Percentiles rank a stretch among this genome's conserved stretches.
These are phyloP conservation scores for Leiothrix lutea DNA, from an alignment of 2,113 vertebrate genomes.

Conservation along the genomic window DNA sequence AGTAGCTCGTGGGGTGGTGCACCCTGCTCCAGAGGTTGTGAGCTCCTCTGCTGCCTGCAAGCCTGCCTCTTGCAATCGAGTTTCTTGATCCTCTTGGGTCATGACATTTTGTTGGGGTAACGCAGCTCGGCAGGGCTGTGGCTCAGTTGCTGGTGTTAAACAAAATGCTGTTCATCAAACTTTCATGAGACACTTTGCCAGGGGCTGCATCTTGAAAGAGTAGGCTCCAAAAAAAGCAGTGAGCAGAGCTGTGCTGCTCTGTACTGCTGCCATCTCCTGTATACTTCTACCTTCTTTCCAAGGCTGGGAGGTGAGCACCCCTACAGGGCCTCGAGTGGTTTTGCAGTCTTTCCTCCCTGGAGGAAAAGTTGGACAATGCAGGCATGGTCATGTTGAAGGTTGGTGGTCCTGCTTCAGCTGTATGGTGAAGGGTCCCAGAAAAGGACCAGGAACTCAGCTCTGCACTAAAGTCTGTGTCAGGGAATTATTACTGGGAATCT, in stretches of 20 bases:
- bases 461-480: not conserved
- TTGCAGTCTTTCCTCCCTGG: not conserved
- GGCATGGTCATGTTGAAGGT: not conserved
- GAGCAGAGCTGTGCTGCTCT: not conserved
- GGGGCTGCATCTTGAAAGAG: slow-evolving; percentile 16
- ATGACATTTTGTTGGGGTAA: slow-evolving; percentile 36
- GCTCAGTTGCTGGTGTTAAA: slow-evolving; percentile 31
- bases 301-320: not conserved
- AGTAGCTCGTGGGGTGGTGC: not conserved
- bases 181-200: slow-evolving; percentile 38
- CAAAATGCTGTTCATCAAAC: slow-evolving; percentile 55
- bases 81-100: not conserved
- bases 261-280: not conserved
- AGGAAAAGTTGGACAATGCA: not conserved
- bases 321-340: not conserved
- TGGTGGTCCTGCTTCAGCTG: not conserved
- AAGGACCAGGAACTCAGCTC: not conserved
- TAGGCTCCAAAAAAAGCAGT: not conserved
- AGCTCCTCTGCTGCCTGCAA: not conserved
- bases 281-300: not conserved
- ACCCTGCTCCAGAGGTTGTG: not conserved
- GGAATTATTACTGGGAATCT: not conserved
- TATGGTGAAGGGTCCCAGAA: not conserved
- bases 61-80: not conserved
- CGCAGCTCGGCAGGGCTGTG: not conserved